Evolutionary conservation across 2,888 invertebrate species (phyloP), one percentile per base, ranked within the genome.

Genomic region (Elysia crispata): DNA sequence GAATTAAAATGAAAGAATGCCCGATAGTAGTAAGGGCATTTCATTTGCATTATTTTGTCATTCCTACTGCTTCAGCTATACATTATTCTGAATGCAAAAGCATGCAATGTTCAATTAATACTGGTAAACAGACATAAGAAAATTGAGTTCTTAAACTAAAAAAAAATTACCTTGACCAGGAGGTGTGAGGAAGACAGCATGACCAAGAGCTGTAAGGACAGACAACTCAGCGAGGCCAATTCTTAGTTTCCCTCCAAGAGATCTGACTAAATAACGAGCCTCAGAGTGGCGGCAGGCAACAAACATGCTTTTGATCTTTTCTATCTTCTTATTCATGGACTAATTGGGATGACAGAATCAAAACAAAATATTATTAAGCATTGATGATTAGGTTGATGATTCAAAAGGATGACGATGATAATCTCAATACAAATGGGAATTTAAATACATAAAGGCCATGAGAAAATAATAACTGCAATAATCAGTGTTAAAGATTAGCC

Each of bases 151-250:
- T 41, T 41, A 41, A 11, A 41, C 41, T 6, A 54, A 1, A 78
- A 49, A 49, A 20, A 18, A 41, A 3, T 6, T 72, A 76, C 93
- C 93, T 88, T 95, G 95, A 75, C 92, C 93, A 0, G 96, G 96
- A 60, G 97, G 96, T 0, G 97, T 96, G 5, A 90, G 85, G n/a
- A 95, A 94, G 83, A 95, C 94, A 1, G 98, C 98, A 87, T 95
- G 94, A 0, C 97, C 97, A 70, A 99, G 92, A 15, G 99, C 98
- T 92, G 96, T 87, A 70, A 99, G 93, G 54, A 98, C 95, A 0
- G 98, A 98, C 92, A 98, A 98, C 90, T 99, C 99, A 0, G 99
- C 99, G 80, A 99, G 93, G 0, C 99, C 99, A 86, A 99, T 97
- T 70, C 99, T 94, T 79, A 99, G 93, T 93, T 99, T 99, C 41